Base-by-base conservation (phyloP, 2,888 invertebrate genomes). In the Synanthedon formicaeformis region DNA sequence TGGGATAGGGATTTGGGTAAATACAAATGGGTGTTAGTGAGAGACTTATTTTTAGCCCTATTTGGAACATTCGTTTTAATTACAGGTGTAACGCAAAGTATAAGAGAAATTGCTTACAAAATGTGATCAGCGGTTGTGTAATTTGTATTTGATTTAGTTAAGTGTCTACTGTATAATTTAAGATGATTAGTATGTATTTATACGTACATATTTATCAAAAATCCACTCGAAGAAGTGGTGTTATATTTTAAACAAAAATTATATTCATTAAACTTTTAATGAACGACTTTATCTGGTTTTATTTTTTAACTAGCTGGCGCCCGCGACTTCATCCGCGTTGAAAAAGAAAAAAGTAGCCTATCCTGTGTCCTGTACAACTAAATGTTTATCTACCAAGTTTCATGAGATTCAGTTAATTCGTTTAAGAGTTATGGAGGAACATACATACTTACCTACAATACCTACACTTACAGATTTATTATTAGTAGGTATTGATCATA, bases 1-100 rank as follows among this genome's bases (percentile, higher is more conserved):
- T 93, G 92, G 92, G 91, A 93, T 12, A 79, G 90, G 52, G 90
- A 88, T 48, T 88, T 93, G 8, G 95, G 95, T 5, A 78, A 69
- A 55, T 89, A 83, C 58, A 90, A 92, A 23, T 94, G 93, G 91
- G 89, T 91, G 50, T 74, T 94, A 0, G 77, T 89, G 58, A 95
- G 94, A 70, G 92, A 95, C 64, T 27, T 85, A 0, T 45, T 89
- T 5, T 78, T 95, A 13, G 78, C 89, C 16, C 10, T 89, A 0
- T 90, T 94, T 57, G 89, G 94, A 1, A 60, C 90, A 4, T 89
- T 92, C 60, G 94, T 94, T 0, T 72, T 94, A 27, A 69, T 93
- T 41, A 90, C 92, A 8, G 95, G 95, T 50, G 87, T 86, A 40
- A 81, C 75, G 51, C 86, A 88, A 62, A 82, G 88, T 69, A 72